These are phyloP conservation scores for Pimpla rufipes DNA, from an alignment of 2,888 invertebrate genomes.

Conservation along the genomic window DNA sequence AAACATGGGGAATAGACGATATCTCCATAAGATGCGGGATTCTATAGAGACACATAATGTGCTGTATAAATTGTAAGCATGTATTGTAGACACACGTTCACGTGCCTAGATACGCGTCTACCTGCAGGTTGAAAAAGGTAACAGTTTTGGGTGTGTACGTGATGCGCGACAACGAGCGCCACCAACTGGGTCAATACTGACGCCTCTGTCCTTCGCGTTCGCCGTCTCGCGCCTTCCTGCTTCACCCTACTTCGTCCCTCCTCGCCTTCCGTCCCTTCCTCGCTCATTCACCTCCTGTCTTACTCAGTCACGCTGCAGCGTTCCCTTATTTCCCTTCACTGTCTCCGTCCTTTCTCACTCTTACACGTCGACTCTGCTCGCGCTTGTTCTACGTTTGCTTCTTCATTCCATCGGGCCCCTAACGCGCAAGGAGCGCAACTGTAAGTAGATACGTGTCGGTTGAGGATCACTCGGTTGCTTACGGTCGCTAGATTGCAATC, in stretches of 20 bases:
- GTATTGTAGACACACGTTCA: not conserved
- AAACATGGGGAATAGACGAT: not conserved
- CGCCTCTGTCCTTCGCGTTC: slow-evolving; percentile 74
- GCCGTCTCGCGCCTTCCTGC: slow-evolving; percentile 7
- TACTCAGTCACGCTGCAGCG: not conserved
- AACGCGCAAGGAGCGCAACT: not conserved
- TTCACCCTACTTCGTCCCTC: slow-evolving; percentile 8
- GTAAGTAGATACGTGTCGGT: not conserved
- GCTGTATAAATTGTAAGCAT: not conserved
- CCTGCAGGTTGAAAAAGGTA: slow-evolving; percentile 13
- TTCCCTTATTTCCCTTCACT: not conserved
- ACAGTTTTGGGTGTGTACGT: slow-evolving; percentile 56
- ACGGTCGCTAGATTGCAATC: slow-evolving; percentile 17
- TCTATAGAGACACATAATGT: not conserved
- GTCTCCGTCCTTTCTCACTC: not conserved
- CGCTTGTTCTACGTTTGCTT: slow-evolving; percentile 29
- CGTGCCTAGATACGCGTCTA: not conserved
- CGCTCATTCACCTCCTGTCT: not conserved
- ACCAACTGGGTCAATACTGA: slow-evolving; percentile 81
- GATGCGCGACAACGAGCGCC: slow-evolving; percentile 74
- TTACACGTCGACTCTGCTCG: not conserved
- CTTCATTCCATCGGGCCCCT: slow-evolving; percentile 45
- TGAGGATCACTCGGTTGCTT: not conserved
- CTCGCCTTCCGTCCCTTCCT: not conserved
- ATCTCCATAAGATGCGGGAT: not conserved